Conservation (phyloP, 2,113 vertebrate genomes). For the Acinonyx jubatus region DNA sequence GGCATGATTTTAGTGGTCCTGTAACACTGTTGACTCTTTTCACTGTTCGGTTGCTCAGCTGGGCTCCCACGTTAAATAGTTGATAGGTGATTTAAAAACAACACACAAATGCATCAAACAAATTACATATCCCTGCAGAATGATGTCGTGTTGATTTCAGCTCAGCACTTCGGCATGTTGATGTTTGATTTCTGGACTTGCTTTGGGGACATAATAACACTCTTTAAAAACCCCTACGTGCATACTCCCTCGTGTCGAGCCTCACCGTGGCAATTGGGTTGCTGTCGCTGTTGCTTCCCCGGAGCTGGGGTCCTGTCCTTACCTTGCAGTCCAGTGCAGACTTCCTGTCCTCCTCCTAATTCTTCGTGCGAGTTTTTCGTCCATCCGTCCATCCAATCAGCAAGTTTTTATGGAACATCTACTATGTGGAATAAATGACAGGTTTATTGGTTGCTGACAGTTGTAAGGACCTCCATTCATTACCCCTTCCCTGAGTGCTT, state of each 20-base stretch:
- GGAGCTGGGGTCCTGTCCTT: background rate
- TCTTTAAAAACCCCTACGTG: fast-evolving
- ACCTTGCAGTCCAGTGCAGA: fast-evolving
- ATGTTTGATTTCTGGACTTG: background rate
- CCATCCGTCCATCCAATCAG: background rate
- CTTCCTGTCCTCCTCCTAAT: background rate
- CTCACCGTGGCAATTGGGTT: background rate
- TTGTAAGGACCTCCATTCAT: background rate
- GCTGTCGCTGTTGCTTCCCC: background rate
- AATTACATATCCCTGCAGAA: background rate
- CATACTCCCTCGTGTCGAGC: background rate
- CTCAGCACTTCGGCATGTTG: background rate
- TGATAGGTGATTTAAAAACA: background rate
- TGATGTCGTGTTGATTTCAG: background rate
- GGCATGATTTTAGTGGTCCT: background rate
- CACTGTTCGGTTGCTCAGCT: background rate
- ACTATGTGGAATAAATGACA: background rate
- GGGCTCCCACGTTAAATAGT: background rate
- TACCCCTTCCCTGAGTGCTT: background rate
- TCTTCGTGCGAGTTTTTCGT: background rate
- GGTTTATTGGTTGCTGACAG: background rate
- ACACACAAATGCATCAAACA: background rate
- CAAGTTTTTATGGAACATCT: background rate
- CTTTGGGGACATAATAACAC: background rate
- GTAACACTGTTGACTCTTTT: background rate